Conservation (phyloP, 2,797 vertebrate genomes). For the Anguilla pacifica region DNA sequence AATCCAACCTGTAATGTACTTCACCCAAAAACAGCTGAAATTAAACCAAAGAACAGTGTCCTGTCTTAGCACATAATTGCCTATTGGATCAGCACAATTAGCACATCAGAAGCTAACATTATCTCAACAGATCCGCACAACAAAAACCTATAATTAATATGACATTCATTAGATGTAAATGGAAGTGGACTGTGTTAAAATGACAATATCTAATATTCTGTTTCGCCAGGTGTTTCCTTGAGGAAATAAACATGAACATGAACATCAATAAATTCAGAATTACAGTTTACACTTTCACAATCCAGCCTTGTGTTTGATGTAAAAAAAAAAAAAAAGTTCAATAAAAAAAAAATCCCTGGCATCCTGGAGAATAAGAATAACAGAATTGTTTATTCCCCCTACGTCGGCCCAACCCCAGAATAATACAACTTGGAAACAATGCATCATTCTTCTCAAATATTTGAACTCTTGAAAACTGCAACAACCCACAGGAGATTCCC, state of each 20-base stretch:
- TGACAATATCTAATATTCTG: not conserved
- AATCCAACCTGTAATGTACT: not conserved
- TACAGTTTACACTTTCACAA: not conserved
- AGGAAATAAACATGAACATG: not conserved
- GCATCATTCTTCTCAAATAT: constrained; percentile 48
- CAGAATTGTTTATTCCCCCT: not conserved
- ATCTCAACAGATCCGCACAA: not conserved
- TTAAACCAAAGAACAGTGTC: too few species aligned
- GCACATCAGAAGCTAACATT: not conserved
- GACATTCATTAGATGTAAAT: not conserved
- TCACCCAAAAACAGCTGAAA: too few species aligned
- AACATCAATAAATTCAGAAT: constrained; percentile 14
- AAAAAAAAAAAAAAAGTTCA: not conserved
- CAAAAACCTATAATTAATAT: not conserved
- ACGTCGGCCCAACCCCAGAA: not conserved
- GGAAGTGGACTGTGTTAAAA: not conserved
- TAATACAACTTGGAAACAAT: constrained; percentile 34
- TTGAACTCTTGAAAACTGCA: constrained; percentile 28
- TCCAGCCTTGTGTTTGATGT: not conserved
- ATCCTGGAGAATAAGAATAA: not conserved
- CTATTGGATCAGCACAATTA: not conserved
- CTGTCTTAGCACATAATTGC: not conserved
- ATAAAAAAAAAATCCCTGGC: not conserved
- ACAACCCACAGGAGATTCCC: constrained; percentile 37
- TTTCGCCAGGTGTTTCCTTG: not conserved